Percentiles rank a stretch among this genome's conserved stretches.
Evolutionary conservation across 2,888 invertebrate species (phyloP).

Genomic region (Schizotus pectinicornis): DNA sequence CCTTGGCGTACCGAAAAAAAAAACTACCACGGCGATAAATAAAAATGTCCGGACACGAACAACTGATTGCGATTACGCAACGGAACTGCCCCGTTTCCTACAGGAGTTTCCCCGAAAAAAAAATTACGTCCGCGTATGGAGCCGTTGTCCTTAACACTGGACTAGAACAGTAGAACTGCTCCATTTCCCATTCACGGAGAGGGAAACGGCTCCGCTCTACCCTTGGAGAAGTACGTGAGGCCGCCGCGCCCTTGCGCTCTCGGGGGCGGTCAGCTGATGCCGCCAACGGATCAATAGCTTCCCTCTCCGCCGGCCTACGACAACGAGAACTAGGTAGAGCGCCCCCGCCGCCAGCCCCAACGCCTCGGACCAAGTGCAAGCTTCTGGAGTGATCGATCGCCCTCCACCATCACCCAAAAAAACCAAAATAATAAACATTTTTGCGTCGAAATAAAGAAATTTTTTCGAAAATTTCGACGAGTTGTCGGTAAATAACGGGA

Average conservation of each 20-base stretch:
- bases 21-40: too few species aligned
- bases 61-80: too few species aligned
- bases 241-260: constrained; percentile 30
- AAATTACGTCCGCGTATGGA: not conserved
- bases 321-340: constrained; percentile 39
- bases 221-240: constrained; percentile 26
- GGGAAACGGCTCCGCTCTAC: constrained; percentile 18
- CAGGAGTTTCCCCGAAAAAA: too few species aligned
- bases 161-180: constrained; percentile 10
- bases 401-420: too few species aligned
- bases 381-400: too few species aligned
- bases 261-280: constrained; percentile 46
- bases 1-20: constrained; percentile 2
- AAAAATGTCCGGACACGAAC: too few species aligned
- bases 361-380: constrained; percentile 18
- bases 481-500: too few species aligned
- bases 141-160: not conserved
- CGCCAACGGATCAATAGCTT: constrained; percentile 39
- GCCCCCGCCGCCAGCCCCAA: constrained; percentile 22
- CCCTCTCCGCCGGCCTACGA: constrained; percentile 42
- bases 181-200: constrained; percentile 20
- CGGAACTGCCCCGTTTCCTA: too few species aligned
- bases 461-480: too few species aligned
- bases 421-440: too few species aligned
- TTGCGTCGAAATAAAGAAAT: too few species aligned